Evolutionary conservation across 2,113 vertebrate genomes (phyloP).

Genomic region (Nibea albiflora): DNA sequence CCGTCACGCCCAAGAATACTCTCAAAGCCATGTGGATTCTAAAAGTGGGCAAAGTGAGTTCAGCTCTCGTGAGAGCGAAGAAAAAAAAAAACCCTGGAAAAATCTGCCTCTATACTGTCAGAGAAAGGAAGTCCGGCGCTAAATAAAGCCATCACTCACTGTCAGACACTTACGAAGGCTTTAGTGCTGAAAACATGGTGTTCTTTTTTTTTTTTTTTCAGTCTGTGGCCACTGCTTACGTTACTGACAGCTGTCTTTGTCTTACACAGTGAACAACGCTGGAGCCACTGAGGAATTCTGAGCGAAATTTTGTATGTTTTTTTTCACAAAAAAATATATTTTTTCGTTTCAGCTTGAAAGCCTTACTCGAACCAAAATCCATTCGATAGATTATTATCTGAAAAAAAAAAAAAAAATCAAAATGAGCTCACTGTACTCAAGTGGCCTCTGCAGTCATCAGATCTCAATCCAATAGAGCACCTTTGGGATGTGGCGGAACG

Average conservation of each 20-base stretch:
- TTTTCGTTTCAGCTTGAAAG: background rate
- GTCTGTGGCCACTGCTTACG: slow-evolving; percentile 43
- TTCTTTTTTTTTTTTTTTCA: slow-evolving; percentile 27
- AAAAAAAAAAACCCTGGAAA: background rate
- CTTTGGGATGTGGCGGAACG: too few relatives aligned
- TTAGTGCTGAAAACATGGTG: slow-evolving; percentile 39
- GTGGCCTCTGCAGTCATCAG: too few relatives aligned
- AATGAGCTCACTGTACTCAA: too few relatives aligned
- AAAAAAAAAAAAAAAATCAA: background rate
- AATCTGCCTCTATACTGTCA: slow-evolving; percentile 16
- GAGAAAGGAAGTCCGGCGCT: slow-evolving; percentile 20
- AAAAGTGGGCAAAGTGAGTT: background rate
- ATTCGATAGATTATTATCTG: background rate
- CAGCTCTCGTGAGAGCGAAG: background rate
- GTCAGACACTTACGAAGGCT: slow-evolving; percentile 43
- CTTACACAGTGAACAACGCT: slow-evolving; percentile 30
- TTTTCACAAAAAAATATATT: too few relatives aligned
- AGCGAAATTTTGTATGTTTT: background rate
- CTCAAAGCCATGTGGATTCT: background rate
- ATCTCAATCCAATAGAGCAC: too few relatives aligned
- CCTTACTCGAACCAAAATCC: background rate
- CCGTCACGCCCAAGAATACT: slow-evolving; percentile 15
- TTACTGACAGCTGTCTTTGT: slow-evolving; percentile 67
- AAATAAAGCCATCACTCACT: slow-evolving; percentile 52
- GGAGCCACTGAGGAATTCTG: slow-evolving; percentile 17